These are phyloP conservation scores for Zosterops pallidus DNA, from an alignment of 2,113 vertebrate genomes.

Conservation along the genomic window DNA sequence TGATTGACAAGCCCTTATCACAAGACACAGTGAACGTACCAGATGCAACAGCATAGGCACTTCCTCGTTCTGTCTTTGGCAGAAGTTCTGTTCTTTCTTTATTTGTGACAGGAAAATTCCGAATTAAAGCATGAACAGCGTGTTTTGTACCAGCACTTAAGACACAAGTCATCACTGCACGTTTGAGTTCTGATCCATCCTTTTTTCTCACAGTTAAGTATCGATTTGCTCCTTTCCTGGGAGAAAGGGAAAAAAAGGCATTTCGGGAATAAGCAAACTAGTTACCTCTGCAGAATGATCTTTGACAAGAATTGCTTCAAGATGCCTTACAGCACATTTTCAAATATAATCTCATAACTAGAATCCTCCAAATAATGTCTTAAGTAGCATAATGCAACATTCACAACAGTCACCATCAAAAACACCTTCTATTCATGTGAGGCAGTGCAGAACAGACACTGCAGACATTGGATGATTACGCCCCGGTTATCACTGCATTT, in stretches of 20 bases:
- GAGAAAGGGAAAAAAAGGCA: background rate
- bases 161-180: slow-evolving; percentile 77
- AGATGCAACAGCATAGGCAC: slow-evolving; percentile 69
- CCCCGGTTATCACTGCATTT: background rate
- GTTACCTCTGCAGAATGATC: background rate
- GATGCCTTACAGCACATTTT: background rate
- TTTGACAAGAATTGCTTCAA: background rate
- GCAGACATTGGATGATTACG: accelerated
- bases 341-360: background rate
- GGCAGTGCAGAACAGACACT: background rate
- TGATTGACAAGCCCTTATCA: background rate
- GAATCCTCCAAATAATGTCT: background rate
- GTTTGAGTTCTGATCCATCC: slow-evolving; percentile 74
- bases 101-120: slow-evolving; percentile 85
- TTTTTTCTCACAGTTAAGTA: slow-evolving; percentile 90
- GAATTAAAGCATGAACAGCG: slow-evolving; percentile 78
- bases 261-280: background rate
- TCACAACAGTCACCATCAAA: background rate
- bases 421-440: accelerated
- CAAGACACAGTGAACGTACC: slow-evolving; percentile 74
- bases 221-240: slow-evolving; percentile 85
- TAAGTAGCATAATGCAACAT: background rate
- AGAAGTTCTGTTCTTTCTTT: slow-evolving; percentile 86
- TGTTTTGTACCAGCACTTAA: slow-evolving; percentile 79
- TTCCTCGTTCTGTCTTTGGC: slow-evolving; percentile 76